Percentiles rank a stretch among this genome's conserved stretches.
Conservation (phyloP, 2,113 vertebrate species). For the Hippocampus barbouri region DNA sequence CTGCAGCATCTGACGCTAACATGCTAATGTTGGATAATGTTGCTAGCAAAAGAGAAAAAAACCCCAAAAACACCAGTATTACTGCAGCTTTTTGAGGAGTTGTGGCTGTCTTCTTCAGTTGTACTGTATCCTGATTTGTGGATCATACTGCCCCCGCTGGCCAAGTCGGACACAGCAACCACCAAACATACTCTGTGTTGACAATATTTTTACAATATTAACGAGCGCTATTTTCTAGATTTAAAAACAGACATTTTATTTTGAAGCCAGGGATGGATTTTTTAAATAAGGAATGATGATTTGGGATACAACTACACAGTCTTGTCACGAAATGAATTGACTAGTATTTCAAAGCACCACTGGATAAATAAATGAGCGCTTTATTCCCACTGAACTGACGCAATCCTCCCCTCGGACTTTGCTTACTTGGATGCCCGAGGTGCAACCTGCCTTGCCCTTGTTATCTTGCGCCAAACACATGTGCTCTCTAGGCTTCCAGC, state of each 20-base stretch:
- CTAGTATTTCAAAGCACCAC: neutral
- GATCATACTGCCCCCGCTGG: neutral
- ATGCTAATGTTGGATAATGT: neutral
- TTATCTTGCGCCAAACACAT: conserved; percentile 68
- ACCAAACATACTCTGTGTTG: too few species aligned
- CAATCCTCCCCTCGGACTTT: neutral
- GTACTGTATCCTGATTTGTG: neutral
- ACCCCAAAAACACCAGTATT: neutral
- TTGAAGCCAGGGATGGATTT: too few species aligned
- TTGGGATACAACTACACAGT: too few species aligned
- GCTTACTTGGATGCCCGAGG: conserved; percentile 24
- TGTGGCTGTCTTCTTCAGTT: neutral
- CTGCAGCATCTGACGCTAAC: neutral
- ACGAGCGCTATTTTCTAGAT: too few species aligned
- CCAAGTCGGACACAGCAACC: too few species aligned
- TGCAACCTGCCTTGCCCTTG: conserved; percentile 47
- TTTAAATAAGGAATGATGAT: neutral
- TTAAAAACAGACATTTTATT: too few species aligned
- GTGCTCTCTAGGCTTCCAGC: conserved; percentile 50
- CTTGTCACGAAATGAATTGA: neutral
- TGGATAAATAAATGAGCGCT: neutral
- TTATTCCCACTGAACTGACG: conserved; percentile 10
- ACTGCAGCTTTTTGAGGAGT: neutral
- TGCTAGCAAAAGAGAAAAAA: neutral
- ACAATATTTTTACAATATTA: too few species aligned